phyloP scores from a whole-genome alignment of 2,888 invertebrate genomes.

The Leptarthrus brevirostris region DNA sequence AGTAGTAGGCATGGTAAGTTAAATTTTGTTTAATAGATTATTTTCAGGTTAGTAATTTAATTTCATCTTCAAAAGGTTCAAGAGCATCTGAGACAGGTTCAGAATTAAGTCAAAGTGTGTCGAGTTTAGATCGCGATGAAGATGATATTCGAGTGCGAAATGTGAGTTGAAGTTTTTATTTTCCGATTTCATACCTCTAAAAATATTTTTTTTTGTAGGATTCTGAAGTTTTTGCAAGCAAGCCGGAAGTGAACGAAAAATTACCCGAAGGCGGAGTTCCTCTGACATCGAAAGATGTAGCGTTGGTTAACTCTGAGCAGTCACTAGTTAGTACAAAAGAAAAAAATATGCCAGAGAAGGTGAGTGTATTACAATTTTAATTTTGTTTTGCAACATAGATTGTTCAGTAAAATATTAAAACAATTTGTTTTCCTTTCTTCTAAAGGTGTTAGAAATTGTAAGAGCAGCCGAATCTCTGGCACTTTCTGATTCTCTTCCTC shows the following conservation, averaged over 20 bases:
- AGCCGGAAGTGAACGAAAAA: conserved; percentile 59
- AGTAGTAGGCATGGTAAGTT: conserved; percentile 68
- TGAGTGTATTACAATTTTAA: conserved; percentile 48
- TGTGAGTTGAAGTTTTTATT: conserved; percentile 57
- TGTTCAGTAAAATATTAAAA: no score
- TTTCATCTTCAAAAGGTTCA: conserved; percentile 72
- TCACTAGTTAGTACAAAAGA: conserved; percentile 73
- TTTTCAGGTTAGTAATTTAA: conserved; percentile 25
- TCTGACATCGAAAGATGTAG: conserved; percentile 59
- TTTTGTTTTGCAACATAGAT: conserved; percentile 11
- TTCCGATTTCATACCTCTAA: conserved; percentile 21
- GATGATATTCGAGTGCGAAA: conserved; percentile 67
- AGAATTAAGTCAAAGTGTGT: conserved; percentile 80
- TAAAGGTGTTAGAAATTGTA: conserved; percentile 87
- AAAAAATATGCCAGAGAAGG: conserved; percentile 86
- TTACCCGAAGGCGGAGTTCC: conserved; percentile 55
- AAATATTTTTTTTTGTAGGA: conserved; percentile 58
- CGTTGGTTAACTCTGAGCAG: conserved; percentile 61
- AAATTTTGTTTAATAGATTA: no score
- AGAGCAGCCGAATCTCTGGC: conserved; percentile 88
- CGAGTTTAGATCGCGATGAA: conserved; percentile 89
- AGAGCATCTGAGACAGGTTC: conserved; percentile 73
- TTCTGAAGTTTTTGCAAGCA: conserved; percentile 64
- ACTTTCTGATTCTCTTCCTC: conserved; percentile 69
- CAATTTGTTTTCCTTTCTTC: no score